phyloP scores from a whole-genome alignment of 2,888 invertebrate genomes.

The Himalopsyche kuldschensis region DNA sequence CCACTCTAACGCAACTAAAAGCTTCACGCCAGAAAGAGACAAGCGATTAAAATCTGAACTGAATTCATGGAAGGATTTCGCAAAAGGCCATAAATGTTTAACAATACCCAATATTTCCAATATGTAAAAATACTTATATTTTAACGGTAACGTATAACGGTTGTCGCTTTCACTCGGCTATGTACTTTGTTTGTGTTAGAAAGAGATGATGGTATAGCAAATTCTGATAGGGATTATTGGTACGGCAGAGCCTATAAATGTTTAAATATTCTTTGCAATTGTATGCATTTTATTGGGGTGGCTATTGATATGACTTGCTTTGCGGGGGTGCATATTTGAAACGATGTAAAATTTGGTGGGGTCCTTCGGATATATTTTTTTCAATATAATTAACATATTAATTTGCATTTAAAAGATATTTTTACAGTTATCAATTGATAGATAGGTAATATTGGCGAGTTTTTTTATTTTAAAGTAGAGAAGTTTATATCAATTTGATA shows the following conservation, averaged over 20 bases:
- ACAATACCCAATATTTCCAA: constrained; percentile 58
- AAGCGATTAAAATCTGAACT: background rate
- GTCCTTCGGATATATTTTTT: constrained; percentile 1
- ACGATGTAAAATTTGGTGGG: background rate
- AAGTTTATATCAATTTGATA: no score
- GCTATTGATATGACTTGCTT: constrained; percentile 20
- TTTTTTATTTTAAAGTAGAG: no score
- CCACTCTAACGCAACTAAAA: background rate
- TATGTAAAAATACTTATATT: constrained; percentile 42
- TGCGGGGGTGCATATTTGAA: constrained; percentile 7
- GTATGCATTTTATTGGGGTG: constrained; percentile 38
- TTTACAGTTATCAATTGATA: no score
- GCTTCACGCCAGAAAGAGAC: background rate
- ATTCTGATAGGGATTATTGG: constrained; percentile 2
- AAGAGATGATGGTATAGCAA: constrained; percentile 50
- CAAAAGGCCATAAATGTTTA: constrained; percentile 55
- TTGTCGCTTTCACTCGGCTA: constrained; percentile 46
- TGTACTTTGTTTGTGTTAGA: constrained; percentile 49
- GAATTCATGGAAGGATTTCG: constrained; percentile 39
- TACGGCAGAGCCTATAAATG: constrained; percentile 30
- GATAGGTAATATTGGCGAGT: no score
- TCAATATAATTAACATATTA: background rate
- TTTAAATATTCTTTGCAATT: constrained; percentile 39
- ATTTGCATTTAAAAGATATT: no score
- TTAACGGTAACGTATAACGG: constrained; percentile 18